phyloP scores from a whole-genome alignment of 2,113 vertebrate genomes.

The Lepisosteus osseus region DNA sequence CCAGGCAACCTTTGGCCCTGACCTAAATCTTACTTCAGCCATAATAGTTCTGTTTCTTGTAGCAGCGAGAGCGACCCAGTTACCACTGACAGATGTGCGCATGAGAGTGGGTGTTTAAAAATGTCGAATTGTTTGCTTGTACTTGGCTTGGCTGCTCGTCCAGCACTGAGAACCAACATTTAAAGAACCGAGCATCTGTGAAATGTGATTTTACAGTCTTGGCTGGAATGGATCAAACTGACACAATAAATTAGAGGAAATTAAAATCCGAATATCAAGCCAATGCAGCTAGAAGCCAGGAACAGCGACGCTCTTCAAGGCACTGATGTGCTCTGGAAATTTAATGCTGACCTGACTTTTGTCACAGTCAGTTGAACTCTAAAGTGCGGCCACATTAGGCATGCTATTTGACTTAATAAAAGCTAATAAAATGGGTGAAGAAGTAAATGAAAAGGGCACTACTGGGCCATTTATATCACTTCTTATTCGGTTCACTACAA shows the following conservation, averaged over 20 bases:
- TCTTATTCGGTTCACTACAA: not conserved
- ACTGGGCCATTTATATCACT: not conserved
- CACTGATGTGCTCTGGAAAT: not conserved
- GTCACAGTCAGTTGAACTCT: not conserved
- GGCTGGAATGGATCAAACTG: not conserved
- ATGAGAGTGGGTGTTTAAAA: too few relatives aligned
- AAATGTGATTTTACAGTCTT: not conserved
- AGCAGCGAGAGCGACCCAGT: not conserved
- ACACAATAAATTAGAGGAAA: not conserved
- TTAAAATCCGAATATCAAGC: not conserved
- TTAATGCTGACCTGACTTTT: not conserved
- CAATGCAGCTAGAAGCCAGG: not conserved
- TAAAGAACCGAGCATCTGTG: not conserved
- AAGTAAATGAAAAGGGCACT: not conserved
- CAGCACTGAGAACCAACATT: not conserved
- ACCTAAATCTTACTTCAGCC: constrained; percentile 23
- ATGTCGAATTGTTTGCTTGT: too few relatives aligned
- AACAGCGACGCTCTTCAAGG: not conserved
- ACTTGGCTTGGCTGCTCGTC: not conserved
- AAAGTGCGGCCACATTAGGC: not conserved
- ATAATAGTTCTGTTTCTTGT: constrained; percentile 6
- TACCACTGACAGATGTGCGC: not conserved
- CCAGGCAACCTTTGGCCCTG: constrained; percentile 14
- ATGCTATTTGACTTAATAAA: not conserved
- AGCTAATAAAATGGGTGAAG: not conserved